Evolutionary conservation across 1,140 invertebrate genomes (phyloP), one percentile per base, ranked within the genome.

Genomic region (Rhagoletis pomonella): DNA sequence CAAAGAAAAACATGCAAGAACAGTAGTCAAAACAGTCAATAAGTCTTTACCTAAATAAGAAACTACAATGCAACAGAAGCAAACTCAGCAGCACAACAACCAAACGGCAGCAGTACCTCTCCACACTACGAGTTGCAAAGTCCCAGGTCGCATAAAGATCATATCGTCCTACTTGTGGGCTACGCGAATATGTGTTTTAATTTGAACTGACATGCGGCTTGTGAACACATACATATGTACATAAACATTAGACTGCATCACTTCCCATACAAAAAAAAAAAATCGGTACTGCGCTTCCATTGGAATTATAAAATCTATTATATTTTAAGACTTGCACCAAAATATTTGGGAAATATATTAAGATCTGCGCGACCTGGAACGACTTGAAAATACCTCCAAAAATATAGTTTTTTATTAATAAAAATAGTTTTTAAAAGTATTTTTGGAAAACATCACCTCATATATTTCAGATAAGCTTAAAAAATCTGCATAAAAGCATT

Each of bases 101-200:
- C 19, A 1, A 65, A 12, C 64, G 29, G 29, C 19, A 29, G 29
- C 29, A 65, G 29, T 67, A 39, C 64, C 6, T 29, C 39, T 67
- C 39, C 29, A 29, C 69, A 50, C 44, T 73, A 44, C 44, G 39
- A 73, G 4, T 73, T 10, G 14, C 69, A 50, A 29, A 29, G 29
- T 29, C 29, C 29, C 29, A 29, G 29, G 73, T 55, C 39, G n/a
- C 73, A 81, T 19, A 47, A n/a, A 86, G 85, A 86, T 86, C 58
- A 44, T 86, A 86, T 86, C 85, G 62, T 19, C 29, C 85, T 86
- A 86, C 60, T 86, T 86, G 85, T 86, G 85, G 85, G 85, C 29
- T 86, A 17, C 85, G 58, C 85, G 85, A 86, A 86, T 86, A 65
- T 86, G 59, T 86, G 85, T 86, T 86, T 86, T 86, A 86, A 86